Base-by-base conservation (phyloP, 1,140 invertebrate species). In the Lepidotrigona ventralis region DNA sequence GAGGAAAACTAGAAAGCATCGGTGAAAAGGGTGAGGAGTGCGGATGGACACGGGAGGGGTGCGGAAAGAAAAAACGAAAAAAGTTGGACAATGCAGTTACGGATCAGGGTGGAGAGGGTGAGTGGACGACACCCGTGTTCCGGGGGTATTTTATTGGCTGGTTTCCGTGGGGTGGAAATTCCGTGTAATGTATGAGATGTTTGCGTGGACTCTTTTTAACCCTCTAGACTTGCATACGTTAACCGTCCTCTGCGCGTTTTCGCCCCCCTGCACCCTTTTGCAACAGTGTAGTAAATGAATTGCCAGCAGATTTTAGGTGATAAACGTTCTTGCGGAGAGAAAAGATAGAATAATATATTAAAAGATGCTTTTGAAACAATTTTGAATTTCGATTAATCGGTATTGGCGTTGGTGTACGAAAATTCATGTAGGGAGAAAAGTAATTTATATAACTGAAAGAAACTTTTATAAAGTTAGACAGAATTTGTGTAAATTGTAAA, bases 131-230 rank as follows among this genome's bases (percentile, higher is more conserved):
- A 86, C 85, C 81, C 86, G 86, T 88, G 90, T 90, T 90, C 91
- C 86, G 90, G 88, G 88, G 87, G 87, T 93, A 90, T 91, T 93
- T 93, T 93, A 93, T 94, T 93, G 91, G 92, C 90, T 86, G 92
- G 90, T 92, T 93, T 93, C 91, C 92, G 92, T 91, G 89, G 90
- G 92, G 92, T 91, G 90, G 90, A 90, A 93, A 92, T 92, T 93
- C 88, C 82, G 86, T 86, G 88, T 91, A 90, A 91, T 86, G 81
- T 90, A 92, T 76, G 85, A 90, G 87, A 91, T 90, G 85, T 90
- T 90, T 90, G 86, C 85, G 83, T 83, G 87, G 89, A 88, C 85
- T 89, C 83, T 89, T 88, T 66, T 87, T 89, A 90, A 90, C 89
- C 84, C 85, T 87, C 84, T 87, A 53, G 26, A 29, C 80, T 23